Conservation (phyloP, 1,140 invertebrate genomes). For the Doryteuthis pealeii region DNA sequence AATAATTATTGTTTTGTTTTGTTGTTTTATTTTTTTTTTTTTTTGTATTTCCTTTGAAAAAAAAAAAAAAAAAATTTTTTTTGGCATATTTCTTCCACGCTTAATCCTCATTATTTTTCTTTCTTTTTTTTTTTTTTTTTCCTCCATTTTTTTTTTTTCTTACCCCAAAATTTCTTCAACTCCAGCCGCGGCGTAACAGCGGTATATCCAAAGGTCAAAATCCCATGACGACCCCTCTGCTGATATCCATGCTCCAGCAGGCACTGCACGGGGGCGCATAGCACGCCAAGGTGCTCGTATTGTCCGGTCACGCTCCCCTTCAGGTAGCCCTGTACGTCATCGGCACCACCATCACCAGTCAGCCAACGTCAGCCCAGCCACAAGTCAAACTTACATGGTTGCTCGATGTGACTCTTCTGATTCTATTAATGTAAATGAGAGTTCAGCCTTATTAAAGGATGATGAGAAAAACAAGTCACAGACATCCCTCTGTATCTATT, state of each 20-base stretch:
- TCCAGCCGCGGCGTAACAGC: constrained; percentile 36
- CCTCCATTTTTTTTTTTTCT: constrained; percentile 19
- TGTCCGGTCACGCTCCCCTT: constrained; percentile 17
- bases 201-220: constrained; percentile 55
- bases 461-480: constrained; percentile 68
- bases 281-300: constrained; percentile 39
- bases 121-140: constrained; percentile 4
- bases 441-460: constrained; percentile 63
- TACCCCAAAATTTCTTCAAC: not conserved
- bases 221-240: constrained; percentile 55
- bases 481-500: constrained; percentile 70
- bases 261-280: constrained; percentile 45
- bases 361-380: constrained; percentile 47
- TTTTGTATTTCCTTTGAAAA: no score
- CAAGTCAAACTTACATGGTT: constrained; percentile 60
- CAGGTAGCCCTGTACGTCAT: constrained; percentile 21
- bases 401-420: constrained; percentile 68
- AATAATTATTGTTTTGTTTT: not conserved
- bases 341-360: constrained; percentile 26
- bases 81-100: not conserved
- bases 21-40: not conserved
- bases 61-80: no score
- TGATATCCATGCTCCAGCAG: constrained; percentile 39
- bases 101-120: constrained; percentile 8
- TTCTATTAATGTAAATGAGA: constrained; percentile 67